Evolutionary conservation across 2,888 invertebrate species (phyloP), one percentile per base, ranked within the genome.

Genomic region (Meliscaeva auricollis): DNA sequence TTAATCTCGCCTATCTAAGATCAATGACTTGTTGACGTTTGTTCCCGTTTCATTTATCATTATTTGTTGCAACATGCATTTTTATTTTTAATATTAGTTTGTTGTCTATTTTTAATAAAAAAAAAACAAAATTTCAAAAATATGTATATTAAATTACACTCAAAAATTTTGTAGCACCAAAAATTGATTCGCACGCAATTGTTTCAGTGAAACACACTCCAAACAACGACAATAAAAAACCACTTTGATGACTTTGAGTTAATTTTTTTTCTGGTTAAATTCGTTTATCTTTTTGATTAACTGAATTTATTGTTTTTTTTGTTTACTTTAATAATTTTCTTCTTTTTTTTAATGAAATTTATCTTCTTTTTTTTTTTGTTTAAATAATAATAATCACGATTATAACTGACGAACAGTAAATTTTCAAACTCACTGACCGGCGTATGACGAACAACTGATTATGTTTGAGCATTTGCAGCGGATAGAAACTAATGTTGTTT

Each of bases 371-470:
- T 8, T 30, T 30, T 30, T 48, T 48, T 48, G 17, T 48, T 48
- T 48, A 15, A 20, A 17, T 9, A 17, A 17, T 20, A 35, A 1
- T 48, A 44, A 26, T 46, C 46, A 30, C 46, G 64, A 64, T 15
- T 60, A 13, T 15, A 30, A 54, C 13, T 6, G 20, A 58, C 35
- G 58, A 64, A 64, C 62, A 62, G 62, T 13, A 64, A 46, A 30
- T 32, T 64, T 46, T 38, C 9, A 17, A 32, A 46, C 46, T 64
- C 6, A 50, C 60, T 32, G 60, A 84, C 84, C 84, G 84, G 84
- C 80, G 84, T 84, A 66, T 84, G 75, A 68, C 66, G 52, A 80
- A 72, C 84, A 80, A 84, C 84, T 84, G 80, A 76, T 48, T 70
- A 41, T 66, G 84, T 84, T 79, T 70, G 84, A 84, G 64, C 46